A percentile compares a stretch with the other conserved stretches of the same genome.
phyloP scores from a whole-genome alignment of 2,797 vertebrate genomes.

The Chrysocyon brachyurus region DNA sequence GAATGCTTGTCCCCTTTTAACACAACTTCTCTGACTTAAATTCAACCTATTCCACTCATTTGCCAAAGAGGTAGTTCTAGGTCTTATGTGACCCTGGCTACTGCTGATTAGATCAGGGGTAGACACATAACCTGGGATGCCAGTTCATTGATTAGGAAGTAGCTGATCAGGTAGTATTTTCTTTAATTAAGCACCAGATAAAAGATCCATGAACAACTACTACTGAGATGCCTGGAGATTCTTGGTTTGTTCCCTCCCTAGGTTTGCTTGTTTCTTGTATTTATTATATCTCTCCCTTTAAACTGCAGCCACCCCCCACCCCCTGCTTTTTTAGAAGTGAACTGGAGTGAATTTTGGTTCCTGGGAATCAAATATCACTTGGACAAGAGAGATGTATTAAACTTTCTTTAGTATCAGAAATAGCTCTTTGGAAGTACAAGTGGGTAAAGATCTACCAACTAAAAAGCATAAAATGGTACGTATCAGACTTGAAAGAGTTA shows the following conservation, averaged over 20 bases:
- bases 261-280: constrained; percentile 3
- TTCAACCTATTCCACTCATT: neutral
- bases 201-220: neutral
- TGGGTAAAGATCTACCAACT: neutral
- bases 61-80: neutral
- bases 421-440: neutral
- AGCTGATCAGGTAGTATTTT: neutral
- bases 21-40: neutral
- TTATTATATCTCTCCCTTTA: neutral
- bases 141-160: neutral
- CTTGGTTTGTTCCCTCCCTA: neutral
- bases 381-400: neutral
- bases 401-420: constrained; percentile 32
- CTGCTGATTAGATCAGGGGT: neutral
- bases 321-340: neutral
- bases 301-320: neutral
- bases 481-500: constrained; percentile 28
- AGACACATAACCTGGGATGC: neutral
- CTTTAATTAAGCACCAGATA: neutral
- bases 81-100: neutral
- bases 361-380: neutral
- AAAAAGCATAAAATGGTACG: neutral
- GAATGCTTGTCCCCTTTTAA: neutral
- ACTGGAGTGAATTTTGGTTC: neutral
- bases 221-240: neutral